phyloP scores from a whole-genome alignment of 2,888 invertebrate genomes.

The Drosophila kambysellisi region DNA sequence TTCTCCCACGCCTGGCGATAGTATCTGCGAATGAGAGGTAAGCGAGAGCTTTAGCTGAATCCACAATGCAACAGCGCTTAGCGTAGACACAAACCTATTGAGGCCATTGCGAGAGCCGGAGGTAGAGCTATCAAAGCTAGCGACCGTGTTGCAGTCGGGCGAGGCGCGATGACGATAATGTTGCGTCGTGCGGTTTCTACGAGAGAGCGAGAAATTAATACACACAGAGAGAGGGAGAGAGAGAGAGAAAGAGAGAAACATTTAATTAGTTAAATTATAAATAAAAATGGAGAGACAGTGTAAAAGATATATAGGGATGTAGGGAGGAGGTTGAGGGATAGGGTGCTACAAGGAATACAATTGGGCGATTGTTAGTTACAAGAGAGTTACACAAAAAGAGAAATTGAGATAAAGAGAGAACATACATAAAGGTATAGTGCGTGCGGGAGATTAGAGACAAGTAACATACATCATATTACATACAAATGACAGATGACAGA shows the following conservation, averaged over 20 bases:
- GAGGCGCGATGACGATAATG: slow-evolving; percentile 95
- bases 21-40: slow-evolving; percentile 85
- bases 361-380: slow-evolving; percentile 54
- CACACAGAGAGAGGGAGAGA: slow-evolving; percentile 5
- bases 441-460: slow-evolving; percentile 41
- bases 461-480: slow-evolving; percentile 32
- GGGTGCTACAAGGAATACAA: slow-evolving; percentile 20
- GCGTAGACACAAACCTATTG: slow-evolving; percentile 87
- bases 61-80: not conserved
- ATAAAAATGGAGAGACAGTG: not conserved
- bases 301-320: slow-evolving; percentile 1
- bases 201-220: slow-evolving; percentile 6
- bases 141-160: slow-evolving; percentile 95
- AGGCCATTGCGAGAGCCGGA: slow-evolving; percentile 93
- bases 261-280: slow-evolving; percentile 8
- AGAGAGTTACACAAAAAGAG: slow-evolving; percentile 15
- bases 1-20: slow-evolving; percentile 98
- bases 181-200: slow-evolving; percentile 92
- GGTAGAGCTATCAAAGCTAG: slow-evolving; percentile 94
- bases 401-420: slow-evolving; percentile 8
- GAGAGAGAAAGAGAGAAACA: slow-evolving; percentile 12
- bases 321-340: not conserved
- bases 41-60: slow-evolving; percentile 1
- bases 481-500: slow-evolving; percentile 24
- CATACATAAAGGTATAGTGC: slow-evolving; percentile 2